These are phyloP conservation scores for Esox niger DNA, from an alignment of 2,113 vertebrate species.

Conservation along the genomic window DNA sequence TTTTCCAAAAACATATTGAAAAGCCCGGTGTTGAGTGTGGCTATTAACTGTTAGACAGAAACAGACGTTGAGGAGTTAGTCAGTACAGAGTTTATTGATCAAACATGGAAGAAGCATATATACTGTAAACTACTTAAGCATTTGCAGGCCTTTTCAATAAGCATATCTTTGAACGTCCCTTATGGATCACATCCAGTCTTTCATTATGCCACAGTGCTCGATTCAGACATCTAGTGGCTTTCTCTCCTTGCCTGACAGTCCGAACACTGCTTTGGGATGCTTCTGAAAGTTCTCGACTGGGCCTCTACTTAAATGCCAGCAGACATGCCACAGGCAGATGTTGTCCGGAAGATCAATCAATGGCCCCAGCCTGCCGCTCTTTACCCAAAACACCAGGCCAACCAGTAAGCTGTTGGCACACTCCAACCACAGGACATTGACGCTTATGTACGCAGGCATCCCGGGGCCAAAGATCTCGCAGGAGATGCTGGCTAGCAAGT, in stretches of 20 bases:
- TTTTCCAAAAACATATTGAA: too few species aligned
- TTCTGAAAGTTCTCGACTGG: neutral
- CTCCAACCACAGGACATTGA: slow-evolving; percentile 70
- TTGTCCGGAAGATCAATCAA: slow-evolving; percentile 48
- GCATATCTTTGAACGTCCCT: too few species aligned
- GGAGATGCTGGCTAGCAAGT: slow-evolving; percentile 34
- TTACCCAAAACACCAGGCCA: slow-evolving; percentile 59
- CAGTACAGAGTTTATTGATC: too few species aligned
- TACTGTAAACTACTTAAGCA: too few species aligned
- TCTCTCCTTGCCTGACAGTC: slow-evolving; percentile 5
- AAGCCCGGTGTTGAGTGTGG: too few species aligned
- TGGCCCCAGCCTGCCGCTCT: slow-evolving; percentile 30
- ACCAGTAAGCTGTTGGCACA: slow-evolving; percentile 65
- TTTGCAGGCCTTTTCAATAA: too few species aligned
- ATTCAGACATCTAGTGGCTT: slow-evolving; percentile 2
- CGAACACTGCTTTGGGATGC: slow-evolving; percentile 1
- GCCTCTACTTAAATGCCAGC: slow-evolving; percentile 61
- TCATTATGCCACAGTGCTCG: neutral
- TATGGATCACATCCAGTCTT: too few species aligned
- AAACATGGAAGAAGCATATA: too few species aligned
- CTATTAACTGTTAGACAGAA: too few species aligned
- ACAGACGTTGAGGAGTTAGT: too few species aligned
- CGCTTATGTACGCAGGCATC: slow-evolving; percentile 59
- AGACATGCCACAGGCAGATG: slow-evolving; percentile 56
- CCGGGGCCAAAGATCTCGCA: slow-evolving; percentile 34